Evolutionary conservation across 2,888 invertebrate genomes (phyloP).

Genomic region (Melanostoma mellinum): DNA sequence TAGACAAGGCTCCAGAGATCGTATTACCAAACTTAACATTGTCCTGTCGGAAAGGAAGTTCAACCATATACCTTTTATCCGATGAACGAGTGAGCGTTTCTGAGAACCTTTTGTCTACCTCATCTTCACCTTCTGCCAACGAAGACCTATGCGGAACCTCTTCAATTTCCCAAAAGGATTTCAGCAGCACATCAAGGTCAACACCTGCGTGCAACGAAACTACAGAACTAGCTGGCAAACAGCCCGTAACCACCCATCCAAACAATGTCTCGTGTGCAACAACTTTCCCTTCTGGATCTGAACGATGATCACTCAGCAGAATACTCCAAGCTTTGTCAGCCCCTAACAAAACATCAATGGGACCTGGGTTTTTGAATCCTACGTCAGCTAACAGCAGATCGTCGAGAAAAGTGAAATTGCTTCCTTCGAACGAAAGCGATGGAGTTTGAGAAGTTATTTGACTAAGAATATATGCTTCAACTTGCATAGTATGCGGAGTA

Average conservation of each 20-base stretch:
- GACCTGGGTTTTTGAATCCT: no score
- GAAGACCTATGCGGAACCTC: not conserved
- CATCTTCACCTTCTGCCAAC: no score
- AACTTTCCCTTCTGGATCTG: conserved; percentile 13
- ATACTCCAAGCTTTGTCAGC: no score
- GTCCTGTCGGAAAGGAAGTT: conserved; percentile 8
- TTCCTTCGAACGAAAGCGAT: no score
- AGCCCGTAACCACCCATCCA: conserved; percentile 11
- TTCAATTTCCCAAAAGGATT: no score
- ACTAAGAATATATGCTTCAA: no score
- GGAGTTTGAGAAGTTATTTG: no score
- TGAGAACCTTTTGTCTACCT: no score
- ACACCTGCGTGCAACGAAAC: not conserved
- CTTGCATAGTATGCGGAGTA: no score
- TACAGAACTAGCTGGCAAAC: not conserved
- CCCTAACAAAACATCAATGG: no score
- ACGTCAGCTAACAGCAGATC: no score
- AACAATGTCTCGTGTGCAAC: conserved; percentile 11
- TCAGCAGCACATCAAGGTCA: not conserved
- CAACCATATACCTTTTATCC: conserved; percentile 18
- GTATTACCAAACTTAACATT: not conserved
- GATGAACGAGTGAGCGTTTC: not conserved
- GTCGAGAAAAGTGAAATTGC: no score
- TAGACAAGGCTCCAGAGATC: not conserved
- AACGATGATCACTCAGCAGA: not conserved